Conservation (phyloP, 2,113 vertebrate species). For the Coryphaenoides rupestris region DNA sequence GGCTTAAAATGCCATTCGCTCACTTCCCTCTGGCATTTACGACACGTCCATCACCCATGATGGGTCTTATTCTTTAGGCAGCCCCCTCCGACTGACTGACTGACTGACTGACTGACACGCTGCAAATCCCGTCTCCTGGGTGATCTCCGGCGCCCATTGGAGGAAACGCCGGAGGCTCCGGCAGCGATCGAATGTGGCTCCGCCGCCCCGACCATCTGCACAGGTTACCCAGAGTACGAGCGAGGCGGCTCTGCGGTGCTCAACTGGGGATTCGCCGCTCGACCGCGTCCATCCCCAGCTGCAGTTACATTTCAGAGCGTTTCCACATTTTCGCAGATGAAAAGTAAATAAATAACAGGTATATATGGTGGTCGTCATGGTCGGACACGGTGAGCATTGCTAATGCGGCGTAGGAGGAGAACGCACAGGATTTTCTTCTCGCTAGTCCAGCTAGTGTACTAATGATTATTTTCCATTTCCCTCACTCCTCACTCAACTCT, state of each 20-base stretch:
- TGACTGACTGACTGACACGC: slow-evolving; percentile 14
- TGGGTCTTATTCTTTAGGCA: slow-evolving; percentile 31
- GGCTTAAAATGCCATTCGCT: slow-evolving; percentile 9
- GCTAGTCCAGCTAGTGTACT: slow-evolving; percentile 29
- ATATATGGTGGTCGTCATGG: no score
- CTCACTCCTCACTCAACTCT: slow-evolving; percentile 25
- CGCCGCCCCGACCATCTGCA: slow-evolving; percentile 20
- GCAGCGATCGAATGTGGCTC: slow-evolving; percentile 28
- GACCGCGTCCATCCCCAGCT: slow-evolving; percentile 16
- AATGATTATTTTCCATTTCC: slow-evolving; percentile 30
- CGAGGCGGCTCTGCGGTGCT: slow-evolving; percentile 30
- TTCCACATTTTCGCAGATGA: slow-evolving; percentile 10
- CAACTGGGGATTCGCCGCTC: slow-evolving; percentile 20
- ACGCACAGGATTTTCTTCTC: slow-evolving; percentile 39
- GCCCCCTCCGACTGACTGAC: slow-evolving; percentile 16
- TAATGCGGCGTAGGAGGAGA: slow-evolving; percentile 38
- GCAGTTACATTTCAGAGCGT: not conserved
- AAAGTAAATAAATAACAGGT: slow-evolving; percentile 4
- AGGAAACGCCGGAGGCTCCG: slow-evolving; percentile 11
- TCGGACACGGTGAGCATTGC: slow-evolving; percentile 29
- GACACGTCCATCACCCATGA: slow-evolving; percentile 32
- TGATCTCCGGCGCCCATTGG: slow-evolving; percentile 26
- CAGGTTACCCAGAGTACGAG: slow-evolving; percentile 9
- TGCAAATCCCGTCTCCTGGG: slow-evolving; percentile 39
- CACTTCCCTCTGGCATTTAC: slow-evolving; percentile 18